Conservation (phyloP, 1,140 invertebrate genomes). For the Acyrthosiphon pisum region DNA sequence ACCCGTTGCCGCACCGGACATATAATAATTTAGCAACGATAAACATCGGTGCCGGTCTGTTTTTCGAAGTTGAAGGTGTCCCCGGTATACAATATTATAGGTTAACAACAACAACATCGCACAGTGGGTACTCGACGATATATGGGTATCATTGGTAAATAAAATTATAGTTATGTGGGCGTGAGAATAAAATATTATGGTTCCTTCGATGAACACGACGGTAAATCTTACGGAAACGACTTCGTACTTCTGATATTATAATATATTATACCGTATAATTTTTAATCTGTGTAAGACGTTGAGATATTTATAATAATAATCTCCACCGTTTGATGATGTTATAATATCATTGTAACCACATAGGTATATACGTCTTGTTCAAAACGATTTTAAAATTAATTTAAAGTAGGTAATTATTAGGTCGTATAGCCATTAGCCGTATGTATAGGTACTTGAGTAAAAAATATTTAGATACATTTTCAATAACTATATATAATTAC, state of each 20-base stretch:
- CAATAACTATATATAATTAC: too few relatives aligned
- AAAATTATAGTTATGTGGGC: conserved; percentile 3
- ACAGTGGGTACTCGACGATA: background rate
- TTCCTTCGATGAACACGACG: background rate
- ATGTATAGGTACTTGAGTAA: too few relatives aligned
- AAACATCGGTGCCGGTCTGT: background rate
- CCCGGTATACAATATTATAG: background rate
- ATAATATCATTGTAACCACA: too few relatives aligned
- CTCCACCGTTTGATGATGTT: too few relatives aligned
- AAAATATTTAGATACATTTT: too few relatives aligned
- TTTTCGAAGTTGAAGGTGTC: background rate
- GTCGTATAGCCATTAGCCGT: too few relatives aligned
- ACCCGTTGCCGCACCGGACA: background rate
- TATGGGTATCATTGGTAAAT: background rate
- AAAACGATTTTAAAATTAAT: too few relatives aligned
- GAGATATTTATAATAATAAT: background rate
- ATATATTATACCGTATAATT: background rate
- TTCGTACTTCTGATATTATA: background rate
- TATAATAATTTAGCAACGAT: background rate
- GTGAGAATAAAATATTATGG: background rate
- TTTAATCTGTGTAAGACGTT: background rate
- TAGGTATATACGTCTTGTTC: too few relatives aligned
- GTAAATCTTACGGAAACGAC: background rate
- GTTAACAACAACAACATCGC: background rate
- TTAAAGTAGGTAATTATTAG: too few relatives aligned